Base-by-base conservation (phyloP, 37 sponge, comb jelly and placozoan species). In the Axinella damicornis region DNA sequence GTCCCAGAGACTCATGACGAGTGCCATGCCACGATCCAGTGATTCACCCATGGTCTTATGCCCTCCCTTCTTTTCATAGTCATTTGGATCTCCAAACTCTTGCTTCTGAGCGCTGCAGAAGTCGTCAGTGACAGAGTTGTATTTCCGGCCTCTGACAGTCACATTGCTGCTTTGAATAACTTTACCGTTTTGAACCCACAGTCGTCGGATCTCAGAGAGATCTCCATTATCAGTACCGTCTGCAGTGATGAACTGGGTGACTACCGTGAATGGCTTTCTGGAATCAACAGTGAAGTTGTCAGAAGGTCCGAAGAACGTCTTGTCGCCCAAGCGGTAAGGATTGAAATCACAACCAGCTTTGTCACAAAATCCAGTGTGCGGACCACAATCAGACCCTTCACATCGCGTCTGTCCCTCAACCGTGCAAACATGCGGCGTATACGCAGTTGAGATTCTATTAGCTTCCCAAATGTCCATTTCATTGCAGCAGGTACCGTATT, bases 1-100 rank as follows among this genome's bases (percentile, higher is more conserved):
- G 22, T 74, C 76, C 76, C 76, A 74, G 40, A 74, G 76, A 53
- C 76, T 74, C 76, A 74, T 74, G 27, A 74, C 76, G 13, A 74
- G 76, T 12, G 53, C 76, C 76, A 74, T 74, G 22, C 76, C 76
- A 18, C 31, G 55, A 16, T 74, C 76, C 76, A 74, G 31, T 17
- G 57, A 18, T 74, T 54, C 57, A 52, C 76, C 40, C 57, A 74
- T 41, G 5, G 55, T 53, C 76, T 74, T 74, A 27, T 74, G 76
- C n/a, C 76, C 76, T 21, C 76, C 76, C 53, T 57, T 41, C 57
- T 74, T 74, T 16, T 54, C 76, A 52, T 74, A 74, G 76, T 74
- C 76, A 52, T 74, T 74, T 21, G 57, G 30, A n/a, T 74, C 38
- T n/a, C n/a, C n/a, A n/a, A n/a, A n/a, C n/a, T n/a, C n/a, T n/a